Percentiles rank a stretch among this genome's conserved stretches.
These are phyloP conservation scores for Paraescarpia echinospica DNA, from an alignment of 1,140 invertebrate species.

Conservation along the genomic window DNA sequence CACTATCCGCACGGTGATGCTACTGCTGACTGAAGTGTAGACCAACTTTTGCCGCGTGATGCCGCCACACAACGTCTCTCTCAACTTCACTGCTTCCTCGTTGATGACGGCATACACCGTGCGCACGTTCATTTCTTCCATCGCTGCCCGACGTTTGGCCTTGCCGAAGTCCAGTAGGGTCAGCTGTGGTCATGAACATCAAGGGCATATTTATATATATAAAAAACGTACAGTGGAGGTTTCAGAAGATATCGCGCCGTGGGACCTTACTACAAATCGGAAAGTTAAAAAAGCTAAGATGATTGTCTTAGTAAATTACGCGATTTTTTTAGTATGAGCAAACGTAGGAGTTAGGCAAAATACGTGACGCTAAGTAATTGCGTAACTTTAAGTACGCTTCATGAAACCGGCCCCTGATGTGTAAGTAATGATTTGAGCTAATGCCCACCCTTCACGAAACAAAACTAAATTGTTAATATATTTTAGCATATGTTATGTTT, in stretches of 20 bases:
- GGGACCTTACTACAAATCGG: no score
- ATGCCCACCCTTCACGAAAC: no score
- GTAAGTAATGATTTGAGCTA: no score
- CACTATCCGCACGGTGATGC: slow-evolving; percentile 4
- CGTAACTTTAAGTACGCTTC: no score
- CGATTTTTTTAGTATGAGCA: no score
- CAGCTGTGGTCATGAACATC: not conserved
- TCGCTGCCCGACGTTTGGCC: not conserved
- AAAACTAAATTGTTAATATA: no score
- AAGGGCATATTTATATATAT: not conserved
- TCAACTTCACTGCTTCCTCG: not conserved
- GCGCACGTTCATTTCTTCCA: not conserved
- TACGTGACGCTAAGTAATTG: no score
- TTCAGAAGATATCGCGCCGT: not conserved
- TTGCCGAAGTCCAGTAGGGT: slow-evolving; percentile 6
- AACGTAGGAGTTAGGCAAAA: no score
- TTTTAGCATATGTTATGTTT: no score
- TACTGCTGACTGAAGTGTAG: not conserved
- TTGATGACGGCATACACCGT: slow-evolving; percentile 17
- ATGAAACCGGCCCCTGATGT: no score
- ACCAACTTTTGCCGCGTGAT: not conserved
- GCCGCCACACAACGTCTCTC: slow-evolving; percentile 16
- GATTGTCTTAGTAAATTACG: no score
- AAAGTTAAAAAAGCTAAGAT: no score
- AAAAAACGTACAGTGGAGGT: not conserved